phyloP scores from a whole-genome alignment of 2,113 vertebrate species.

The Neogobius melanostomus region DNA sequence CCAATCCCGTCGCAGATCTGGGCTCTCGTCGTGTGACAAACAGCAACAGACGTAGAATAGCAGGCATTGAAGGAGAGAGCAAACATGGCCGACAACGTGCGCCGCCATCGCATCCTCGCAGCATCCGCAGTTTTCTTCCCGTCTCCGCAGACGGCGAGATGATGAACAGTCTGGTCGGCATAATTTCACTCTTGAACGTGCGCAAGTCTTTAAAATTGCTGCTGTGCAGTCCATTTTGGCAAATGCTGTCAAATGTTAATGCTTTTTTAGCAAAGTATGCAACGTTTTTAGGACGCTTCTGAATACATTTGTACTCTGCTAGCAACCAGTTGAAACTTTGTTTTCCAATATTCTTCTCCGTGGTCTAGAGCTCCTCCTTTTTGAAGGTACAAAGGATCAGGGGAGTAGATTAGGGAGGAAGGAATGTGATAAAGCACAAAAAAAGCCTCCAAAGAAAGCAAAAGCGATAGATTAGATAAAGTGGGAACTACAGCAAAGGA shows the following conservation, averaged over 20 bases:
- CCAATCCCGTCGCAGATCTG: slow-evolving; percentile 45
- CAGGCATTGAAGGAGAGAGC: slow-evolving; percentile 42
- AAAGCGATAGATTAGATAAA: background rate
- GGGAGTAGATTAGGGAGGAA: slow-evolving; percentile 32
- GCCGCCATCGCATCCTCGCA: slow-evolving; percentile 6
- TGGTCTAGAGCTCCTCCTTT: slow-evolving; percentile 57
- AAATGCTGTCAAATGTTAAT: slow-evolving; percentile 11
- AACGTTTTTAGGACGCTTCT: background rate
- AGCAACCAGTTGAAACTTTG: background rate
- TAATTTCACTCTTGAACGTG: slow-evolving; percentile 51
- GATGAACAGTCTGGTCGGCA: slow-evolving; percentile 29
- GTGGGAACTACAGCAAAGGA: background rate
- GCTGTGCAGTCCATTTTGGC: slow-evolving; percentile 65
- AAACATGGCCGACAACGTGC: slow-evolving; percentile 24
- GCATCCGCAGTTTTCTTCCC: slow-evolving; percentile 14
- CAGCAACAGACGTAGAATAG: slow-evolving; percentile 60
- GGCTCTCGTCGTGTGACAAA: slow-evolving; percentile 27
- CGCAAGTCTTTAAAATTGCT: slow-evolving; percentile 56
- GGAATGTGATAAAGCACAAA: slow-evolving; percentile 36
- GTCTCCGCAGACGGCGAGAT: slow-evolving; percentile 6
- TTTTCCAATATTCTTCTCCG: slow-evolving; percentile 11
- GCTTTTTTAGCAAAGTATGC: slow-evolving; percentile 37
- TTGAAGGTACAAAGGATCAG: slow-evolving; percentile 55
- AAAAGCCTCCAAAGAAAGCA: slow-evolving; percentile 13
- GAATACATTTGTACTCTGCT: background rate